Base-by-base conservation (phyloP, 64 coral and sea anemone genomes). In the Actinia tenebrosa region DNA sequence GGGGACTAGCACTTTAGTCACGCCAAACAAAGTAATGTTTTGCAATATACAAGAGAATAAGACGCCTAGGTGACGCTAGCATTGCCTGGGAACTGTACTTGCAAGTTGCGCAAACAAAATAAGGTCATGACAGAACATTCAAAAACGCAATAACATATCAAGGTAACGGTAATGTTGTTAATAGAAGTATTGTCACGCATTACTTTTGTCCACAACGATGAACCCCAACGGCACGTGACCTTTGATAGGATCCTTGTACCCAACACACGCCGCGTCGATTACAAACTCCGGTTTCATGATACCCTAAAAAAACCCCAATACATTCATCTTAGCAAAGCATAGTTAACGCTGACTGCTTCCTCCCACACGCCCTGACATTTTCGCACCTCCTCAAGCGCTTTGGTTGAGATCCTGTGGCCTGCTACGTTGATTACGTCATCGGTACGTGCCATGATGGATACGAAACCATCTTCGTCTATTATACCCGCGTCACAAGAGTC, bases 341-440 rank as follows among this genome's bases (percentile, higher is more conserved):
- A 66, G 18, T 4, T 37, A 37, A 37, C 30, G 1, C 30, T 37
- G 30, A 0, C 30, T 37, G 30, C 30, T 37, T 37, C 30, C 30
- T 37, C 30, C 1, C 30, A 37, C 30, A 37, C 30, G 30, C 30
- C 30, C 30, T 37, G 47, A 50, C 47, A 50, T 50, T 50, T 50
- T 50, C 56, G 13, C 18, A 99, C 96, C 93, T 99, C 96, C 78
- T 99, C 96, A 10, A 99, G 50, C 13, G 93, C 86, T 91, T 99
- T 99, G 7, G 96, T 99, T 54, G 96, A 99, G 37, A 99, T 89
- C 84, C 96, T 87, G 86, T 99, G 96, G 10, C 96, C 96, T 42
- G 96, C 90, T 1, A 99, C 96, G 16, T 99, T 99, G 44, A 99
- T 99, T 85, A 99, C 96, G 46, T 99, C 96, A 99, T 99, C 96